Percentiles rank a stretch among this genome's conserved stretches.
Evolutionary conservation across 64 coral and sea anemone genomes (phyloP).

Genomic region (Stylophora pistillata): DNA sequence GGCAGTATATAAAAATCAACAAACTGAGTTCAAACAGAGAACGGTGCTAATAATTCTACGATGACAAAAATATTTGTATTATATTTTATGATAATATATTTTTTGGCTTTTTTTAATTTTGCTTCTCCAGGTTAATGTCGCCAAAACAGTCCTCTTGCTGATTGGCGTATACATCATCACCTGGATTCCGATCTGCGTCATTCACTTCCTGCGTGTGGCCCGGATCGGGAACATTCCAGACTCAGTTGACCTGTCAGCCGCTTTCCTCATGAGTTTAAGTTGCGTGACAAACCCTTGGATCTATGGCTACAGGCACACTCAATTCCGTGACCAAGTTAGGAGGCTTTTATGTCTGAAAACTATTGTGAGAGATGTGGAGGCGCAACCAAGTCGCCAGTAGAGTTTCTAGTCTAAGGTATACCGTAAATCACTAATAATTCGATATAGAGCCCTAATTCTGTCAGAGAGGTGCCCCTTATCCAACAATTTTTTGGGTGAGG

Average conservation of each 20-base stretch:
- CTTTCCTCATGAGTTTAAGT: constrained; percentile 73
- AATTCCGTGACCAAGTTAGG: constrained; percentile 71
- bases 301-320: constrained; percentile 75
- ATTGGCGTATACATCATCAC: constrained; percentile 81
- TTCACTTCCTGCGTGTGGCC: constrained; percentile 81
- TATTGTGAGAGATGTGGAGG: not conserved
- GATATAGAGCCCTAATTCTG: too few relatives aligned
- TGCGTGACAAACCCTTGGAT: constrained; percentile 91
- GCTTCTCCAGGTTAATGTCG: constrained; percentile 62
- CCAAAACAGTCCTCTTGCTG: constrained; percentile 65
- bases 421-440: too few relatives aligned
- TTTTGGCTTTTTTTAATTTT: not conserved
- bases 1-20: too few relatives aligned
- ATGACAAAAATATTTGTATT: too few relatives aligned
- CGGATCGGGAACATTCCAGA: constrained; percentile 54
- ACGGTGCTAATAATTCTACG: too few relatives aligned
- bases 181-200: constrained; percentile 74
- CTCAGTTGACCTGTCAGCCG: constrained; percentile 66
- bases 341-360: constrained; percentile 56
- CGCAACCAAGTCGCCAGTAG: not conserved
- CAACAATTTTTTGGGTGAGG: too few relatives aligned
- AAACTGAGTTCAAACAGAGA: too few relatives aligned
- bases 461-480: too few relatives aligned
- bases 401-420: too few relatives aligned
- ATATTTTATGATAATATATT: too few relatives aligned